Conservation (phyloP, 2,113 vertebrate species). For the Montifringilla adamsi region DNA sequence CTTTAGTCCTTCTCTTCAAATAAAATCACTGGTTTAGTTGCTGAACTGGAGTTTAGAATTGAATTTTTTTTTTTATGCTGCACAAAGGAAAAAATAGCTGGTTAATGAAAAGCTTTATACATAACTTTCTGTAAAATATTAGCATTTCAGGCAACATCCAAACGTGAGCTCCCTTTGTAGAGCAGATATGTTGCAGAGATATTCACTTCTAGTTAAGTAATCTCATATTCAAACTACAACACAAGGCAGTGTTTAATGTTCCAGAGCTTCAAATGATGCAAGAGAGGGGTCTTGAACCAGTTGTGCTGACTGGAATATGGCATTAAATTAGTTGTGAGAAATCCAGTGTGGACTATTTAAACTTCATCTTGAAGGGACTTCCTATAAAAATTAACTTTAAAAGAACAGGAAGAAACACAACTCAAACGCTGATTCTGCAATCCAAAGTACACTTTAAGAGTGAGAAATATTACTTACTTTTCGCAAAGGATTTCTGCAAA, state of each 20-base stretch:
- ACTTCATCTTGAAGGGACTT: neutral
- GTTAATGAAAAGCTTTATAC: neutral
- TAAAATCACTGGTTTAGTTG: conserved; percentile 31
- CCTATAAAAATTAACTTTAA: neutral
- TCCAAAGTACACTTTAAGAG: neutral
- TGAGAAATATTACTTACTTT: neutral
- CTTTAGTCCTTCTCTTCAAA: conserved; percentile 42
- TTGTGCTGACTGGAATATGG: neutral
- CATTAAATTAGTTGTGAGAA: conserved; percentile 10
- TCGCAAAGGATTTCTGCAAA: neutral
- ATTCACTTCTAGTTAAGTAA: conserved; percentile 8
- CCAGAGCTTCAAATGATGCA: conserved; percentile 38
- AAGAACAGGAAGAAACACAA: neutral
- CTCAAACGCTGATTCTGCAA: neutral
- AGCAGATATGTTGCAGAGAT: conserved; percentile 35
- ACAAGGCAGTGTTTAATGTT: conserved; percentile 33
- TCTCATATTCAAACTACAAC: conserved; percentile 34
- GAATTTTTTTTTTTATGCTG: neutral
- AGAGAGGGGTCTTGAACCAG: conserved; percentile 23
- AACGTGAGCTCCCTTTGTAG: conserved; percentile 10
- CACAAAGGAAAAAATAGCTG: conserved; percentile 39
- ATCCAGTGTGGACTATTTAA: neutral
- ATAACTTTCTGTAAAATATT: conserved; percentile 18
- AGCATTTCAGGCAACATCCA: conserved; percentile 27
- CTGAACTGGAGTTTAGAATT: conserved; percentile 7